Evolutionary conservation across 2,888 invertebrate genomes (phyloP), one percentile per base, ranked within the genome.

Genomic region (Prosopocoilus inquinatus): DNA sequence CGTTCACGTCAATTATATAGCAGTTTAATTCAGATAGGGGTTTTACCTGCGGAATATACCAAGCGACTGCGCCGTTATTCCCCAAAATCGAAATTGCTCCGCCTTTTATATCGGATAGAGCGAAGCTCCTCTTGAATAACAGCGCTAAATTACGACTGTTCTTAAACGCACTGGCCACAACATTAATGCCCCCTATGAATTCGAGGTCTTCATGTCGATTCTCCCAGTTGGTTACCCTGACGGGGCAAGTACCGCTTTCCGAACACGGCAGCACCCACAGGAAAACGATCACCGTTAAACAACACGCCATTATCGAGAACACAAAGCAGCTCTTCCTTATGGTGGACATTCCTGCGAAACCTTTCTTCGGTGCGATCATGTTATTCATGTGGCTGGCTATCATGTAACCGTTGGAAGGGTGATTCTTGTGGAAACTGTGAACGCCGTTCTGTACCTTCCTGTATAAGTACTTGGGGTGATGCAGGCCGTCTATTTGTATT

Each of bases 191-290:
- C 1, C 89, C 89, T 33, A 85, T 85, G 0, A 90, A 74, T 71
- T 89, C 89, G 55, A 88, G 82, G 65, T 84, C 84, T 15, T 86
- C 84, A 63, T 86, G 87, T 39, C 85, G 83, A 46, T 84, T 79
- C 58, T 87, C 82, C 88, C 88, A 88, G 64, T 85, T 87, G 7
- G 83, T 82, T 0, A 85, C 84, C 69, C 81, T 84, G 15, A 84
- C 75, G 9, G 85, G 81, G 64, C 91, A 91, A 49, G 86, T 84
- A 11, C 84, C 83, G 4, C 82, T 82, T 67, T 88, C 86, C 2
- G 85, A 83, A 67, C 91, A 92, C 0, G 91, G 91, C 64, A 88
- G 77, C 9, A 87, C 83, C 87, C 88, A 90, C 4, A 89, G 77
- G 70, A 90, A 93, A 67, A 87, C 81, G 39, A 90, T 78, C 47